Evolutionary conservation across 2,888 invertebrate species (phyloP).

Genomic region (Allolobophora icterica): DNA sequence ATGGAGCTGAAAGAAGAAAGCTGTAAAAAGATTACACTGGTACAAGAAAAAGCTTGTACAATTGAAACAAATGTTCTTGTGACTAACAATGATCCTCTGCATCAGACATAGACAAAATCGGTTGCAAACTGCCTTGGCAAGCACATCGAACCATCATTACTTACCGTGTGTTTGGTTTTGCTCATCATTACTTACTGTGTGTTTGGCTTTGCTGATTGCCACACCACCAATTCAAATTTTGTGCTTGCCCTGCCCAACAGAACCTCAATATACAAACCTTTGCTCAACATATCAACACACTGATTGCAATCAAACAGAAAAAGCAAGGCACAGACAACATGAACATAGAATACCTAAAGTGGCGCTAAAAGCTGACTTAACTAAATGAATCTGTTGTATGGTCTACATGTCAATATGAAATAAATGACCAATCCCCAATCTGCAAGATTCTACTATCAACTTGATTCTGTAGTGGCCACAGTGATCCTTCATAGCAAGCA

Average conservation of each 20-base stretch:
- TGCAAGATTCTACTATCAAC: conserved; percentile 17
- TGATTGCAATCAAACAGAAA: conserved; percentile 23
- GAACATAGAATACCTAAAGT: conserved; percentile 2
- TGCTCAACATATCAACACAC: background rate
- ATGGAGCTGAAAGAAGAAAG: conserved; percentile 12
- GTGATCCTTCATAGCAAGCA: background rate
- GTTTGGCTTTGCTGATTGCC: too few relatives aligned
- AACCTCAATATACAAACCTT: background rate
- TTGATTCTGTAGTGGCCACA: background rate
- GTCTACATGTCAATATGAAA: background rate
- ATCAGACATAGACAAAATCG: background rate
- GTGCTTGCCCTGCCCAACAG: background rate
- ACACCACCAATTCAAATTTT: background rate
- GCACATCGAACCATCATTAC: background rate
- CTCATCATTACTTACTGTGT: background rate
- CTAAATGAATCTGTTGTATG: conserved; percentile 6
- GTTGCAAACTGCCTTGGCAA: background rate
- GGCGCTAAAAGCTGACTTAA: conserved; percentile 17
- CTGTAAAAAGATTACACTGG: background rate
- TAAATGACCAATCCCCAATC: conserved; percentile 14
- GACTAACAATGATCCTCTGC: background rate
- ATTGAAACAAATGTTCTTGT: background rate
- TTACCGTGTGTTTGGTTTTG: background rate
- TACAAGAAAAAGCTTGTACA: conserved; percentile 13
- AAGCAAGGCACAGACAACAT: conserved; percentile 30